Evolutionary conservation across 2,888 invertebrate species (phyloP), one percentile per base, ranked within the genome.

Genomic region (Liodrosophila aerea): DNA sequence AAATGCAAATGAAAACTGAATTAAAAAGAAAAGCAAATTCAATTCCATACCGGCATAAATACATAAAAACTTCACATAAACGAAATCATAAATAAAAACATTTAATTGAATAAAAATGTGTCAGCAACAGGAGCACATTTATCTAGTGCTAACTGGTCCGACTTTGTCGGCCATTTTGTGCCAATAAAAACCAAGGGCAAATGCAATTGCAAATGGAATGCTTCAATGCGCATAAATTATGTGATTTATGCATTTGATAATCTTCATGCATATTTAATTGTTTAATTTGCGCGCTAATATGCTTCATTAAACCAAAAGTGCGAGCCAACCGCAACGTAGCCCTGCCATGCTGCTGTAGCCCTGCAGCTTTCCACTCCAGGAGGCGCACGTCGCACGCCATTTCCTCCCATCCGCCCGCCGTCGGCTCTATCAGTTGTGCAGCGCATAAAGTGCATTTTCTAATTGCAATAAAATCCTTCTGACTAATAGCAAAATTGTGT

Each of bases 401-500:
- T 22, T 22, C 22, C 22, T 1, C 29, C 1, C 7, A 1, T 3
- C 29, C 37, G 8, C 16, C 18, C 13, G 12, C 1, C 8, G 37
- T 15, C 4, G 15, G 36, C 13, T 16, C 36, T 1, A 9, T 22
- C 22, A n/a, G n/a, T n/a, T 29, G 9, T 9, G 18, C 4, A 29
- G 33, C 30, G 44, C 51, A 37, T 49, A 64, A 69, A 84, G 78
- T 85, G 82, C 72, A 82, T 69, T 82, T 75, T 78, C 80, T 80
- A 80, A 85, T 85, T 80, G 76, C 76, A 78, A 73, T 70, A 51
- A 80, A 85, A 85, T 83, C 64, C 76, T 61, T 73, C 66, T 34
- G 33, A 47, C 73, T 80, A 82, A 85, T 75, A 83, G 85, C 70
- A 68, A 75, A 83, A 75, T 70, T 70, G 80, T 83, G 80, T 82